These are phyloP conservation scores for Myoxocephalus aenaeus DNA, from an alignment of 2,797 vertebrate species.

Conservation along the genomic window DNA sequence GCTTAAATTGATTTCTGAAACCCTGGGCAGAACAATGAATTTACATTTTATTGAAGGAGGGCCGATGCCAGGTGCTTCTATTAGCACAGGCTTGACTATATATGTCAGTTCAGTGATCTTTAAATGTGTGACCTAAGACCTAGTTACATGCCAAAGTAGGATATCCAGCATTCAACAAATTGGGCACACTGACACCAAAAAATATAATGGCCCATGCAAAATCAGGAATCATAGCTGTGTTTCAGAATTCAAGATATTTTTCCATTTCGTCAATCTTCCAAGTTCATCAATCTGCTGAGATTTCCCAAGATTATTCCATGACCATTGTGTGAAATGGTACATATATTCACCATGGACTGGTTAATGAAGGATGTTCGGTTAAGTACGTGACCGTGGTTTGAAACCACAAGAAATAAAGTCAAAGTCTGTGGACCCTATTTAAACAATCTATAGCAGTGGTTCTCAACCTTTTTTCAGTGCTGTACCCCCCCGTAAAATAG, in stretches of 20 bases:
- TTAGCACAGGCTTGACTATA: neutral
- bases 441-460: too few relatives aligned
- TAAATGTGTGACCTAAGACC: neutral
- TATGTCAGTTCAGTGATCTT: slow-evolving; percentile 7
- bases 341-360: neutral
- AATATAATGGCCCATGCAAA: neutral
- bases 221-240: neutral
- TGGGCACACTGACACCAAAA: neutral
- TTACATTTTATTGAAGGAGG: slow-evolving; percentile 18
- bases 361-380: neutral
- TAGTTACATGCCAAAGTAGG: neutral
- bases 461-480: too few relatives aligned
- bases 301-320: neutral
- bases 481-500: too few relatives aligned
- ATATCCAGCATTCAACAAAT: neutral
- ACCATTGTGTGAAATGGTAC: neutral
- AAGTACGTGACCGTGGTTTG: neutral
- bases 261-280: neutral
- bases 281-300: neutral
- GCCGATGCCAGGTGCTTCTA: neutral
- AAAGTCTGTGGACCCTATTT: too few relatives aligned
- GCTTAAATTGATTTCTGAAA: slow-evolving; percentile 50
- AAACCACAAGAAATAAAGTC: neutral
- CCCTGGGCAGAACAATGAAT: slow-evolving; percentile 34
- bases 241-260: neutral